Conservation (phyloP, 2,888 invertebrate genomes). For the Leptopilina myrica region DNA sequence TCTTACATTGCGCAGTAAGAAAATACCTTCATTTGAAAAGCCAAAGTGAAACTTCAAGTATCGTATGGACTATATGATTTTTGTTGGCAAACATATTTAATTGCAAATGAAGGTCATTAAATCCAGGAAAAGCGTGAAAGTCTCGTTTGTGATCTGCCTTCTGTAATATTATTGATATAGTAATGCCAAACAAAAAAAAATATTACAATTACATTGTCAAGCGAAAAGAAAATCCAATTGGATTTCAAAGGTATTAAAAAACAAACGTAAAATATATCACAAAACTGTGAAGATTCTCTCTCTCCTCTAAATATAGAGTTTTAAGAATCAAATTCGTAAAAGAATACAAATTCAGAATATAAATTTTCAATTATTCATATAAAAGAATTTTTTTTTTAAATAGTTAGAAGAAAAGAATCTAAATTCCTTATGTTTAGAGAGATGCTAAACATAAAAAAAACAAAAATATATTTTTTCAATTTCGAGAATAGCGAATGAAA, state of each 20-base stretch:
- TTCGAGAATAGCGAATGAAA: neutral
- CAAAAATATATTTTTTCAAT: slow-evolving; percentile 1
- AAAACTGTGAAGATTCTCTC: neutral
- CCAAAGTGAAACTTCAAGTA: slow-evolving; percentile 27
- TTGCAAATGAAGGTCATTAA: slow-evolving; percentile 18
- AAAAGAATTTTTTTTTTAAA: neutral
- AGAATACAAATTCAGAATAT: neutral
- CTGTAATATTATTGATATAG: slow-evolving; percentile 51
- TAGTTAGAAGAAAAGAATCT: neutral
- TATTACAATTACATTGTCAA: slow-evolving; percentile 19
- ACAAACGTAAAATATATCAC: neutral
- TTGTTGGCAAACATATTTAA: slow-evolving; percentile 2
- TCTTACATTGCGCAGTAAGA: slow-evolving; percentile 64
- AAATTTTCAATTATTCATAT: neutral
- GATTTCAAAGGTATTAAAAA: neutral
- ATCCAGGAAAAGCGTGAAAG: slow-evolving; percentile 14
- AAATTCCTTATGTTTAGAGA: neutral
- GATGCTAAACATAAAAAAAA: neutral
- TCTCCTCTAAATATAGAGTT: neutral
- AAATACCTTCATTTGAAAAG: slow-evolving; percentile 61
- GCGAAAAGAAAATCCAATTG: neutral
- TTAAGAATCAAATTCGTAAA: neutral
- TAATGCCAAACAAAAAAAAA: neutral
- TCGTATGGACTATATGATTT: slow-evolving; percentile 22
- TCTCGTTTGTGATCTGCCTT: slow-evolving; percentile 41